Percentiles rank a stretch among this genome's conserved stretches.
These are phyloP conservation scores for Dasyprocta punctata DNA, from an alignment of 2,113 vertebrate genomes.

Conservation along the genomic window DNA sequence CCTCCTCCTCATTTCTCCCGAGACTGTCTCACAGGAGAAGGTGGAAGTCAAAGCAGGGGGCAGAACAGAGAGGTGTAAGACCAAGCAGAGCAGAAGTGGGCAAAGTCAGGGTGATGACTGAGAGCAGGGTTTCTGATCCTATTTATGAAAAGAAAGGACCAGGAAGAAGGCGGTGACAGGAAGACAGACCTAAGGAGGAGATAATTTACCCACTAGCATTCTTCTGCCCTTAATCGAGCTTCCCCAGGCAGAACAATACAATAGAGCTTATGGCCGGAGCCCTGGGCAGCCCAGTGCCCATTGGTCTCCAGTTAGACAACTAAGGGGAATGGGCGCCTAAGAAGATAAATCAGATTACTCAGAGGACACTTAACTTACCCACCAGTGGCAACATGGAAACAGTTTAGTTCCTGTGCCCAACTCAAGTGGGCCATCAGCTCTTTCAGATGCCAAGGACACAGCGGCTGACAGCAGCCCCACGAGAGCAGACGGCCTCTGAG, in stretches of 20 bases:
- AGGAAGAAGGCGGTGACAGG: not conserved
- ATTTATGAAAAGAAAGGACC: conserved; percentile 6
- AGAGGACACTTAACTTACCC: not conserved
- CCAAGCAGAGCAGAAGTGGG: not conserved
- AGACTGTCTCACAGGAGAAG: not conserved
- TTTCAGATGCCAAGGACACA: not conserved
- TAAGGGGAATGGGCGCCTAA: not conserved
- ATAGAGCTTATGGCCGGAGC: not conserved
- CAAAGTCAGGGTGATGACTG: not conserved
- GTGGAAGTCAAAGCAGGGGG: not conserved
- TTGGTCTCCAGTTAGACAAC: not conserved
- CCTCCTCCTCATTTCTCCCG: not conserved
- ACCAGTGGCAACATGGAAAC: not conserved
- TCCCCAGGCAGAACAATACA: not conserved
- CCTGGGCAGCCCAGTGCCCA: not conserved
- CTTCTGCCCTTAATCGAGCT: not conserved
- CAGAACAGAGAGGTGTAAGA: not conserved
- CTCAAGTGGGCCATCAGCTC: not conserved
- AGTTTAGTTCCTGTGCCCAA: not conserved
- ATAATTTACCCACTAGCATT: not conserved
- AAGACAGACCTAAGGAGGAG: not conserved
- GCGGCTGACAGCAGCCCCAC: not conserved
- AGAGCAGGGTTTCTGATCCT: not conserved
- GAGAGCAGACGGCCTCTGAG: not conserved
- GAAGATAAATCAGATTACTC: not conserved